Base-by-base conservation (phyloP, 2,888 invertebrate species). In the Xanthia icteritia region DNA sequence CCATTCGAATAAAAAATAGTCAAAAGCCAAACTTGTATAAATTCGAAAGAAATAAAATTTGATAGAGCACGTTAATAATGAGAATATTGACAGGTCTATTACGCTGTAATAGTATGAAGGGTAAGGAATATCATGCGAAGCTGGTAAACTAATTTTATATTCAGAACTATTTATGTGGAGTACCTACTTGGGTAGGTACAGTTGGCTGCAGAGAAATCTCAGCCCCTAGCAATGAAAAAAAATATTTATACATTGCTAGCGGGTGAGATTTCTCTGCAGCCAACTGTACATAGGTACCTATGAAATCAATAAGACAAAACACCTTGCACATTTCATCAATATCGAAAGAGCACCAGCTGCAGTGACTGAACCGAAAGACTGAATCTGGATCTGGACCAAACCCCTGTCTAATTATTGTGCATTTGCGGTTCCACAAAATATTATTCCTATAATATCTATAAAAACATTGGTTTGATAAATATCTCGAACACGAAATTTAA, bases 401-500 rank as follows among this genome's bases (percentile, higher is more conserved):
- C 1, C 8, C 5, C 27, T 23, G 0, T 11, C 5, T 36, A 20
- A 48, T 42, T 27, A 15, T 36, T 60, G 23, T 20, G 23, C 64
- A 11, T 65, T 42, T 61, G 23, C 45, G 11, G 20, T 81, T 73
- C 31, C 75, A 63, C 20, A 48, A 31, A 81, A 48, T 60, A 56
- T 15, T 36, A 77, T 63, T 20, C 23, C 1, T 54, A 23, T 9
- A 23, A 1, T 9, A 45, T 36, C 36, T n/a, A 54, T 11, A 78
- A 66, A 60, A 82, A 61, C 48, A 66, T 60, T 58, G 20, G 13
- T 68, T 85, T 67, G 45, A 65, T 72, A 71, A 65, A 42, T 73
- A 73, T 58, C 63, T 58, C 69, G 36, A 89, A 85, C 89, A 81
- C 48, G 89, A 87, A n/a, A 77, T 77, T 75, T 56, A 84, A 86